Evolutionary conservation across 2,797 vertebrate species (phyloP).

Genomic region (Crenichthys baileyi): DNA sequence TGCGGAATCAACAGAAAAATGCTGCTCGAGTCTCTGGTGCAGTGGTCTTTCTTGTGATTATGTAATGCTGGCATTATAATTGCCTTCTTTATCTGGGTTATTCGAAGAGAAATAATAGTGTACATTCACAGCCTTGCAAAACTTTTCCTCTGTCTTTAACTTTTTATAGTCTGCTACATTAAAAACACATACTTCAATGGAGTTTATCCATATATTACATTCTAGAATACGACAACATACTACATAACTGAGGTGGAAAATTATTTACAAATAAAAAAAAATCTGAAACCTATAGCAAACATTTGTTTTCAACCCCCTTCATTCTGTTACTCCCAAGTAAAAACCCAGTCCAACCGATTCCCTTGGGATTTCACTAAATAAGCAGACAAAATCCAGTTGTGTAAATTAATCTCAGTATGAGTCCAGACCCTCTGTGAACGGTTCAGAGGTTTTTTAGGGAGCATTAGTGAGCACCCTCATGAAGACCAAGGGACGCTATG

Average conservation of each 20-base stretch:
- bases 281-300: neutral
- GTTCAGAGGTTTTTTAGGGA: too few species aligned
- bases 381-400: too few species aligned
- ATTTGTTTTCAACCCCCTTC: neutral
- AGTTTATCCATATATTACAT: neutral
- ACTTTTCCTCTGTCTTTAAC: neutral
- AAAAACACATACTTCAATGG: neutral
- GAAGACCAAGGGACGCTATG: too few species aligned
- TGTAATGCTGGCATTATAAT: neutral
- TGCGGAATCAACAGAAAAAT: neutral
- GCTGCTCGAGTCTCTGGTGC: neutral
- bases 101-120: neutral
- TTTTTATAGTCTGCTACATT: neutral
- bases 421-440: too few species aligned
- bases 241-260: neutral
- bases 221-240: neutral
- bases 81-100: neutral
- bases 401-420: too few species aligned
- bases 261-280: neutral
- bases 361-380: too few species aligned
- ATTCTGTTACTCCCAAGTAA: neutral
- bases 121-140: neutral
- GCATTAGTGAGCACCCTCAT: too few species aligned
- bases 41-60: neutral
- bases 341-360: too few species aligned